Percentiles rank a stretch among this genome's conserved stretches.
Conservation (phyloP, 2,888 invertebrate genomes). For the Cantharis lateralis region DNA sequence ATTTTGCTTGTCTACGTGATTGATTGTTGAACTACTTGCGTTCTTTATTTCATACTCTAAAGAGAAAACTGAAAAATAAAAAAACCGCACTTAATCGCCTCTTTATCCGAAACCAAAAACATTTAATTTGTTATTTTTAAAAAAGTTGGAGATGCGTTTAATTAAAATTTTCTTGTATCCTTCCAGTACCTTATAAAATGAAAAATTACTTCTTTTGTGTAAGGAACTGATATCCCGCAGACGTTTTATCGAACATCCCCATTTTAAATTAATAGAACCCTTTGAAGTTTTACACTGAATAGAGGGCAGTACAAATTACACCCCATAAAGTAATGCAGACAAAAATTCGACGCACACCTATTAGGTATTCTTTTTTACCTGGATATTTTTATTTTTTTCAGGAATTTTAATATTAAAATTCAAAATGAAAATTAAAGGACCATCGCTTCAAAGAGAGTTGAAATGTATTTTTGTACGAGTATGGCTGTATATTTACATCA, state of each 20-base stretch:
- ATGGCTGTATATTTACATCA: background rate
- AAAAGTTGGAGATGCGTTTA: background rate
- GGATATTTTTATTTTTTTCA: background rate
- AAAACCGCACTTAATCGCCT: background rate
- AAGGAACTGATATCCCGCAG: background rate
- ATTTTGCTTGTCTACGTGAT: constrained; percentile 22
- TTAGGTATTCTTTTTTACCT: background rate
- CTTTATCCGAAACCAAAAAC: background rate
- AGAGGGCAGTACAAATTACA: background rate
- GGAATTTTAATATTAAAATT: background rate
- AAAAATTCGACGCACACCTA: background rate
- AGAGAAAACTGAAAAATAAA: background rate
- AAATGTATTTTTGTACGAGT: too few species aligned
- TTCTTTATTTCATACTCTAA: background rate
- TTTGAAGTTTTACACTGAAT: background rate
- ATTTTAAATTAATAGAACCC: background rate
- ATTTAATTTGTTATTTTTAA: background rate
- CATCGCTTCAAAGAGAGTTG: background rate
- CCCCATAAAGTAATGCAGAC: background rate
- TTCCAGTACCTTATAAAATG: background rate
- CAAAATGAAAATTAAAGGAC: background rate
- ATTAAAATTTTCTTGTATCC: background rate
- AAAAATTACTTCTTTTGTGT: background rate
- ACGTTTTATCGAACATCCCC: background rate
- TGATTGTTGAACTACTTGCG: constrained; percentile 1